Evolutionary conservation across 2,888 invertebrate genomes (phyloP), one percentile per base, ranked within the genome.

Genomic region (Pherbina coryleti): DNA sequence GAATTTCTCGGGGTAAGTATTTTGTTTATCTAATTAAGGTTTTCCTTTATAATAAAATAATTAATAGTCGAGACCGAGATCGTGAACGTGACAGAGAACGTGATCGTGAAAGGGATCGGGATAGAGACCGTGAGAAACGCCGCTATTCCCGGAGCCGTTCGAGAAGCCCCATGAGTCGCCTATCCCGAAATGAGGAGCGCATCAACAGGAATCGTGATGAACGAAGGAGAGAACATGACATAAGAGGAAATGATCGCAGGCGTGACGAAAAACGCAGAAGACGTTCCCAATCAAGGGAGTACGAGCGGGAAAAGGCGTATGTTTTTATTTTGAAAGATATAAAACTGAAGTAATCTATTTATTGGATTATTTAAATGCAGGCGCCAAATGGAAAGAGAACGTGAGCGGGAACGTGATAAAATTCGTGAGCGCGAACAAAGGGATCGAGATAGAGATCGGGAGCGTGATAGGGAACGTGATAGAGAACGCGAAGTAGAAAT

Each of bases 401-500:
- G 84, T 7, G 83, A 85, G 2, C 76, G 81, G 4, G 85, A 83
- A 11, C 82, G 81, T 1, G 86, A 86, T 0, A 83, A 83, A 5
- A 84, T 84, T 11, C 81, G 82, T 7, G 93, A 93, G 67, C 90
- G 93, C 76, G 88, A 84, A 1, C 77, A 37, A 9, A 81, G 5
- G 81, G 84, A 62, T 49, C 78, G 84, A 1, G 83, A 84, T 9
- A 81, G 85, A 0, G 84, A 83, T 7, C 81, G 82, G 5, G 93
- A 93, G 67, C 90, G 93, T 79, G 88, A 89, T 66, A 90, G 92
- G 8, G 85, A 86, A 66, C 91, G 93, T 79, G 93, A 94, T 19
- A 87, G 93, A 55, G 93, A 93, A 17, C 37, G 83, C 7, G 85
- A 86, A 11, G 60, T 77, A 17, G 83, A 84, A 0, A 79, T 83